These are phyloP conservation scores for Procambarus clarkii DNA, from an alignment of 1,140 invertebrate genomes.

Conservation along the genomic window DNA sequence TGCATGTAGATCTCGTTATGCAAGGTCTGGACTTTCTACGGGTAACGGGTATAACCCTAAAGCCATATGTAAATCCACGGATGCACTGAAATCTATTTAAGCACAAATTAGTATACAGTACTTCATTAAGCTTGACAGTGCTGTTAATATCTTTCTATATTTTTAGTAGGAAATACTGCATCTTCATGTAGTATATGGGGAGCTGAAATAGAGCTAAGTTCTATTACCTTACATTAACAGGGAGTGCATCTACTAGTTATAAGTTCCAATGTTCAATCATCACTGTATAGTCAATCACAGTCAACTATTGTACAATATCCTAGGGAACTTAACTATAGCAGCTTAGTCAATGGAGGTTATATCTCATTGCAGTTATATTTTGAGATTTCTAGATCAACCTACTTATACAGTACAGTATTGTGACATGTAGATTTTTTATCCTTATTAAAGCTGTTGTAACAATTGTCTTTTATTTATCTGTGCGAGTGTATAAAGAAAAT, in stretches of 20 bases:
- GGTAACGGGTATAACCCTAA: neutral
- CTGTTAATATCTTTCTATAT: neutral
- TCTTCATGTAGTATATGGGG: neutral
- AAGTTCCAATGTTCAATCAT: neutral
- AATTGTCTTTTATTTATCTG: neutral
- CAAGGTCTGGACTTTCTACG: conserved; percentile 11
- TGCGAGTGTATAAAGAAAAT: neutral
- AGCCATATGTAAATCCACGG: neutral
- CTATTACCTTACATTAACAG: neutral
- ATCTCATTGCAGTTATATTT: neutral
- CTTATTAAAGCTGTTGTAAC: conserved; percentile 6
- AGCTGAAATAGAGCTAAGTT: neutral
- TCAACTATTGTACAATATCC: conserved; percentile 1
- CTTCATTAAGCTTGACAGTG: neutral
- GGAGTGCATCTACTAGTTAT: neutral
- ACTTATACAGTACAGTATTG: neutral
- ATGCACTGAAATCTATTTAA: neutral
- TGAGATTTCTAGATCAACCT: neutral
- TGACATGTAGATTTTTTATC: neutral
- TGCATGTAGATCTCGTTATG: neutral
- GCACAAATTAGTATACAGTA: neutral
- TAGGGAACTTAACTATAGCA: neutral
- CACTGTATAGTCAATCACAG: neutral
- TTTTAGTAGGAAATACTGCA: neutral
- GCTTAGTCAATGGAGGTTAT: neutral